These are phyloP conservation scores for Labroides dimidiatus DNA, from an alignment of 2,797 vertebrate species.

Conservation along the genomic window DNA sequence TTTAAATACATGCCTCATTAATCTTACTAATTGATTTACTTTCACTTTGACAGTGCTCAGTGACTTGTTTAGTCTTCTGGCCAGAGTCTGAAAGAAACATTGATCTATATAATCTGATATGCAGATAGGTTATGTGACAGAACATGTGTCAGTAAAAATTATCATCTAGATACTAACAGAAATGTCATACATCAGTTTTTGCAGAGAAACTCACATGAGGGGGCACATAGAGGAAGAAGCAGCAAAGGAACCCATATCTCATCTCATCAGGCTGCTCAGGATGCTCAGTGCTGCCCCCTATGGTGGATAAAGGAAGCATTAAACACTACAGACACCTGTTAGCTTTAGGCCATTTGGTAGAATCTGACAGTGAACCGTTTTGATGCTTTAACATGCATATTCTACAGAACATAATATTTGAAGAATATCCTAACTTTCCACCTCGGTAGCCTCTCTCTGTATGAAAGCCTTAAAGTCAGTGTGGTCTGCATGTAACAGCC, in stretches of 20 bases:
- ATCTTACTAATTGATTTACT: background rate
- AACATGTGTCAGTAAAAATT: background rate
- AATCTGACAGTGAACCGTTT: background rate
- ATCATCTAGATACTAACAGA: background rate
- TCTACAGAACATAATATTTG: background rate
- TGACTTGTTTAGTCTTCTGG: background rate
- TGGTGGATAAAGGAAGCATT: slow-evolving; percentile 11
- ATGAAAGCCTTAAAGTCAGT: background rate
- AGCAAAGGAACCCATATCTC: slow-evolving; percentile 46
- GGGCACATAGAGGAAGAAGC: slow-evolving; percentile 15
- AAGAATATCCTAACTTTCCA: background rate
- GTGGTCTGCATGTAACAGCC: background rate
- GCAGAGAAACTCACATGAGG: slow-evolving; percentile 51
- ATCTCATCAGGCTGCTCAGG: slow-evolving; percentile 17
- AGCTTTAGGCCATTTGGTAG: background rate
- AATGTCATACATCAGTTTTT: background rate
- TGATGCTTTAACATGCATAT: background rate
- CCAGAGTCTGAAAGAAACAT: too few relatives aligned
- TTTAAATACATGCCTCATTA: background rate
- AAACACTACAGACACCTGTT: slow-evolving; percentile 11
- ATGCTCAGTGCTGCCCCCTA: slow-evolving; percentile 57
- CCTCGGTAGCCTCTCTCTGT: too few relatives aligned
- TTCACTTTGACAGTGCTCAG: background rate
- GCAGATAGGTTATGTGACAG: background rate
- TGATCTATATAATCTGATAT: background rate